Conservation (phyloP, 1,140 invertebrate genomes). For the Dolichoris vasculosae region DNA sequence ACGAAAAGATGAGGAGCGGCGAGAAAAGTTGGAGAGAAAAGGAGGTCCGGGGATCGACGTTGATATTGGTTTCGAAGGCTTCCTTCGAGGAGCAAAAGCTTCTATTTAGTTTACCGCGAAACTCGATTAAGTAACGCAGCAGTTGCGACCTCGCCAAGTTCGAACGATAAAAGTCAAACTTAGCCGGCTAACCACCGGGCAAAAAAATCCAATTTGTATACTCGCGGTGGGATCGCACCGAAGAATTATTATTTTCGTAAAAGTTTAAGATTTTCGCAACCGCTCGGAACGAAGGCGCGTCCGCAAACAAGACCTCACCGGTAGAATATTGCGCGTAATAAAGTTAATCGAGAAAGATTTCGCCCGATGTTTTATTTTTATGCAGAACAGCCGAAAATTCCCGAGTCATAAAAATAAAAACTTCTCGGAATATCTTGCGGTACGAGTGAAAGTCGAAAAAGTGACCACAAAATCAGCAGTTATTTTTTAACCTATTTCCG, state of each 20-base stretch:
- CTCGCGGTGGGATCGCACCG: too few species aligned
- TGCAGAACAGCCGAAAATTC: neutral
- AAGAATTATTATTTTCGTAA: too few species aligned
- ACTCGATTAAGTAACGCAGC: too few species aligned
- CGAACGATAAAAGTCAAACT: too few species aligned
- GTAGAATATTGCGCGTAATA: neutral
- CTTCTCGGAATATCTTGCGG: neutral
- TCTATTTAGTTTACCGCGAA: neutral
- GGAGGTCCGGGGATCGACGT: neutral
- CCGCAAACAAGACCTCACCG: too few species aligned
- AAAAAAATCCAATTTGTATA: too few species aligned
- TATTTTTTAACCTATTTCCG: neutral
- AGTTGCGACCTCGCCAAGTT: too few species aligned
- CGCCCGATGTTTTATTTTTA: neutral
- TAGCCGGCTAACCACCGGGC: too few species aligned
- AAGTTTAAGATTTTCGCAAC: too few species aligned
- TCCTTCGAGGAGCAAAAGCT: neutral
- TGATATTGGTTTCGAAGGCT: neutral
- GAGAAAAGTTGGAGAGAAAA: too few species aligned
- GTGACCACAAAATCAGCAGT: neutral
- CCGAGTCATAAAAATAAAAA: neutral
- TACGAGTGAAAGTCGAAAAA: neutral
- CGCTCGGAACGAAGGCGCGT: too few species aligned
- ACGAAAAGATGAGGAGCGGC: too few species aligned
- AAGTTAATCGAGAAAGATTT: neutral